Evolutionary conservation across 2,888 invertebrate species (phyloP).

Genomic region (Drosophila koepferae): DNA sequence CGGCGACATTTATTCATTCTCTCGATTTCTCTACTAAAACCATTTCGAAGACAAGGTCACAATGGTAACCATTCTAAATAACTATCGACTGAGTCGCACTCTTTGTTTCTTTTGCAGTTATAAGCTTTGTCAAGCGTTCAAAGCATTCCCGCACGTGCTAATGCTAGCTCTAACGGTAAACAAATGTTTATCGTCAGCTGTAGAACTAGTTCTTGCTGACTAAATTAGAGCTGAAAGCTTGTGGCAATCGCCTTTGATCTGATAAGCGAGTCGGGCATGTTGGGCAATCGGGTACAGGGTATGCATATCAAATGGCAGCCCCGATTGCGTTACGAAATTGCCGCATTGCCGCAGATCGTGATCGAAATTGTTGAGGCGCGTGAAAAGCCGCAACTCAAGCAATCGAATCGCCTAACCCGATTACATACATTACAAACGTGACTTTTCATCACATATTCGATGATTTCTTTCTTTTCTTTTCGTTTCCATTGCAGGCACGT

Average conservation of each 20-base stretch:
- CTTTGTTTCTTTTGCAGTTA: not conserved
- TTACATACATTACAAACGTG: slow-evolving; percentile 55
- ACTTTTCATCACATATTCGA: slow-evolving; percentile 42
- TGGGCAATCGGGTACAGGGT: slow-evolving; percentile 10
- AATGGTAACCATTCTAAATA: not conserved
- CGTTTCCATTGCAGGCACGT: slow-evolving; percentile 57
- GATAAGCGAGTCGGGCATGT: slow-evolving; percentile 37
- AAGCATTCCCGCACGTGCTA: not conserved
- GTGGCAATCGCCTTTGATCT: slow-evolving; percentile 15
- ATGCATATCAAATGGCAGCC: slow-evolving; percentile 41
- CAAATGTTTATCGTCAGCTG: not conserved
- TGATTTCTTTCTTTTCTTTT: slow-evolving; percentile 13
- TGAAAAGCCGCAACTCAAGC: slow-evolving; percentile 46
- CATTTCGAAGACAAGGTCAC: not conserved
- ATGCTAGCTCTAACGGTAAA: slow-evolving; percentile 13
- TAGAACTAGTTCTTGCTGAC: slow-evolving; percentile 4
- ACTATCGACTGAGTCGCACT: not conserved
- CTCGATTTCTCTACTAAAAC: not conserved
- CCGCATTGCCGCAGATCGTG: slow-evolving; percentile 48
- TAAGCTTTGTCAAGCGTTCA: not conserved
- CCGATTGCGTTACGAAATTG: slow-evolving; percentile 62
- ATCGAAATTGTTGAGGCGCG: slow-evolving; percentile 58
- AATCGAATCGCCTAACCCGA: slow-evolving; percentile 46
- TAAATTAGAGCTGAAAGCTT: not conserved
- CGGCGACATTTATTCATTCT: not conserved